These are phyloP conservation scores for Melangyna quadrimaculata DNA, from an alignment of 2,888 invertebrate genomes.

Conservation along the genomic window DNA sequence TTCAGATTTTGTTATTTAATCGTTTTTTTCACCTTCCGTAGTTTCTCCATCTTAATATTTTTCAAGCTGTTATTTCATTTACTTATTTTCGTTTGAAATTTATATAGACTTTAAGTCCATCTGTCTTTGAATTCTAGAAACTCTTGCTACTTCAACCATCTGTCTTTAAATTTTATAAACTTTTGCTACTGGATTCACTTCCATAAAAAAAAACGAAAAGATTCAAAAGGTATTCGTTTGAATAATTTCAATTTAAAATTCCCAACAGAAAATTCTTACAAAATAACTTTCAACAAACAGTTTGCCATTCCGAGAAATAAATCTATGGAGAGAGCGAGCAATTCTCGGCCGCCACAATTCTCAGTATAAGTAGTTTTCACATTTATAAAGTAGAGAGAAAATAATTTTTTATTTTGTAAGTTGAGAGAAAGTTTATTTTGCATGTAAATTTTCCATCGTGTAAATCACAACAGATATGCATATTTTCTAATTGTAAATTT, in stretches of 20 bases:
- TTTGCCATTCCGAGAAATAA: neutral
- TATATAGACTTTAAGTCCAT: too few relatives aligned
- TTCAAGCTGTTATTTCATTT: too few relatives aligned
- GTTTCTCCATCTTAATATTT: too few relatives aligned
- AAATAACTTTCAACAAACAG: neutral
- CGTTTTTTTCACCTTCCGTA: too few relatives aligned
- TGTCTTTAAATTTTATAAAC: neutral
- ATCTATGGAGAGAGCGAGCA: fast-evolving
- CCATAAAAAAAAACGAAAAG: neutral
- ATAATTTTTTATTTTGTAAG: neutral
- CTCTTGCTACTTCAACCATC: neutral
- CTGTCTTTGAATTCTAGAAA: neutral
- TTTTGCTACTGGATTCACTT: neutral
- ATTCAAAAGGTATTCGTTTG: neutral
- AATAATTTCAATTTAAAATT: slow-evolving; percentile 7
- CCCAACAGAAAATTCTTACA: neutral
- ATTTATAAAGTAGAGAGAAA: too few relatives aligned
- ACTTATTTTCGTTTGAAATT: too few relatives aligned
- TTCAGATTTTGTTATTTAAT: too few relatives aligned
- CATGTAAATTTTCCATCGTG: neutral
- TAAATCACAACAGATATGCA: neutral
- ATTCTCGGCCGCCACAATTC: neutral
- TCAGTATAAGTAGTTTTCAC: neutral
- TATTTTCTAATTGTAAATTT: slow-evolving; percentile 52
- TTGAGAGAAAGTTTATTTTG: neutral